Base-by-base conservation (phyloP, 2,797 vertebrate species). In the Falco columbarius region DNA sequence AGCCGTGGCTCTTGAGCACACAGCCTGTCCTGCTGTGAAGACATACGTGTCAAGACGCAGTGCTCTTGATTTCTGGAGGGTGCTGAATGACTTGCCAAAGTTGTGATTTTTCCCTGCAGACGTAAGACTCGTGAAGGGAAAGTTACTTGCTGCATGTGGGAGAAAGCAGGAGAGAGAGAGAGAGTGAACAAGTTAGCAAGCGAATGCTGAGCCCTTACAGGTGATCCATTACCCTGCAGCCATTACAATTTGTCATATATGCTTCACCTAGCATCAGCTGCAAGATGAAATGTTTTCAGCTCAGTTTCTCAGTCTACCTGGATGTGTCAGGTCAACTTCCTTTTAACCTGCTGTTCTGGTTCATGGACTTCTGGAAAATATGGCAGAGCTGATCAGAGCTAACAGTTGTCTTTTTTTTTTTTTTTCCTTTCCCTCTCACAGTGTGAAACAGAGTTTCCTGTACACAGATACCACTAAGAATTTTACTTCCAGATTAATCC, bases 271-370 rank as follows among this genome's bases (percentile, higher is more conserved):
- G 97, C 98, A 98, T 98, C 98, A 97, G 97, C 98, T 96, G 96
- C 93, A 98, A 98, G 98, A 99, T 98, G 98, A 98, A 98, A 98
- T 98, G 98, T 97, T 98, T 98, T 97, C 98, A 97, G 97, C 96
- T 98, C 97, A 94, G 97, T 98, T 98, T 98, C 98, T 99, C 98
- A 98, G 98, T 98, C 98, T 98, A 97, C 98, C 97, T 96, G 98
- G 97, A 98, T 98, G 89, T 97, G 94, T 98, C 97, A 97, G 98
- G 98, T 99, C 98, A 98, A 98, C 98, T 98, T 98, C 97, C 98
- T 98, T 98, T 99, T 99, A 98, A 98, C 98, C 98, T 97, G 95
- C 98, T 98, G 98, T 98, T 98, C 98, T 98, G 98, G 98, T 98
- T 99, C 98, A 98, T 96, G 97, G 98, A 97, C 95, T 98, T 98